A percentile compares a stretch with the other conserved stretches of the same genome.
Evolutionary conservation across 30 jellyfish, hydroid and myxozoan species (phyloP).

Genomic region (Morbakka virulenta): DNA sequence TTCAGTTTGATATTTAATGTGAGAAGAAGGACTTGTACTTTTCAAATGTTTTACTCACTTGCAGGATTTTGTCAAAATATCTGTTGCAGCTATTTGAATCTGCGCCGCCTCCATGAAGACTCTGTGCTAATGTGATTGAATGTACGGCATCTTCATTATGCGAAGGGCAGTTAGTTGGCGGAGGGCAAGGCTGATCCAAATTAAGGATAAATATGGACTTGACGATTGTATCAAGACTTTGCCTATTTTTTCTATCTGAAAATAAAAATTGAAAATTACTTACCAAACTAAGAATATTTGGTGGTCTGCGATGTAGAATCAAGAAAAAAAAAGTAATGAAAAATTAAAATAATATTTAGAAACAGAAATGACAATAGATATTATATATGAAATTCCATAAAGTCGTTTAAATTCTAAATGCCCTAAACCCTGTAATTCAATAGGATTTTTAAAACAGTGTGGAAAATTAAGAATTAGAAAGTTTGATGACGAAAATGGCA

Average conservation of each 20-base stretch:
- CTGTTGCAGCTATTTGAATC: slow-evolving; percentile 69
- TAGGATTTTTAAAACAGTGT: too few relatives aligned
- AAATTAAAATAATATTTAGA: background rate
- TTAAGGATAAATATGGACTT: slow-evolving; percentile 72
- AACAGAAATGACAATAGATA: background rate
- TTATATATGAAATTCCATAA: too few relatives aligned
- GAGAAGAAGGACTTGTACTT: too few relatives aligned
- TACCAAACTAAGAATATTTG: too few relatives aligned
- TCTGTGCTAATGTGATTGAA: slow-evolving; percentile 34
- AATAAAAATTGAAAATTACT: too few relatives aligned
- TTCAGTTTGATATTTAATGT: too few relatives aligned
- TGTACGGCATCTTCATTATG: slow-evolving; percentile 27
- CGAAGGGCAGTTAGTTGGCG: slow-evolving; percentile 15
- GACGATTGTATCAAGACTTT: slow-evolving; percentile 57
- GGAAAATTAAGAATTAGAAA: too few relatives aligned
- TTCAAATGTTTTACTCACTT: slow-evolving; percentile 24
- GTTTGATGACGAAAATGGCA: too few relatives aligned
- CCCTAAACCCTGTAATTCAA: too few relatives aligned
- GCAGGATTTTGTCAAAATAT: slow-evolving; percentile 84
- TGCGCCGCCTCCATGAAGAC: slow-evolving; percentile 94
- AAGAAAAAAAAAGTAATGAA: background rate
- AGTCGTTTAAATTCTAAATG: too few relatives aligned
- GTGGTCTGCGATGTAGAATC: too few relatives aligned
- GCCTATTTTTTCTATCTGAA: slow-evolving; percentile 62
- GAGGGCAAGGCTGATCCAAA: slow-evolving; percentile 69